A percentile compares a stretch with the other conserved stretches of the same genome.
phyloP scores from a whole-genome alignment of 2,797 vertebrate genomes.

The Leptodactylus fallax region DNA sequence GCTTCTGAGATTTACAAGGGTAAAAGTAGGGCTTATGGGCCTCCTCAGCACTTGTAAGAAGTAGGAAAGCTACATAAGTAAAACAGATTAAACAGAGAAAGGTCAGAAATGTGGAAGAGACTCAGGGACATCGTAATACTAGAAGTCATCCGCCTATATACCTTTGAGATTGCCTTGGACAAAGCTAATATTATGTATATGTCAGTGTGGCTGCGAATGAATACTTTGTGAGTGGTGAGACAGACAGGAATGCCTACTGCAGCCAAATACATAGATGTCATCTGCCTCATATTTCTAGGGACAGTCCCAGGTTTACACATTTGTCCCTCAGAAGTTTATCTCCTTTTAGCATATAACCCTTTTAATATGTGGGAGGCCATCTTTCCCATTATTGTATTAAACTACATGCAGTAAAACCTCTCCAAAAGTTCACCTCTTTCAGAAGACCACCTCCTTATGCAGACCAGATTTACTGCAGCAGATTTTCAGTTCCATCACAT shows the following conservation, averaged over 20 bases:
- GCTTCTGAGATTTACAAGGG: neutral
- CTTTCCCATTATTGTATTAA: too few relatives aligned
- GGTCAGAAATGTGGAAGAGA: neutral
- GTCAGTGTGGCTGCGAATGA: neutral
- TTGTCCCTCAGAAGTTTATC: neutral
- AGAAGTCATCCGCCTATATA: neutral
- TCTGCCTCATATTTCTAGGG: constrained; percentile 16
- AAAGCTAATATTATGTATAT: neutral
- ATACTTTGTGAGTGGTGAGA: neutral
- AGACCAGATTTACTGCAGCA: too few relatives aligned
- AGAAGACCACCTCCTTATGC: too few relatives aligned
- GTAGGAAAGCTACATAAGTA: neutral
- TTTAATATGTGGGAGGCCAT: too few relatives aligned
- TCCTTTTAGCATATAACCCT: neutral
- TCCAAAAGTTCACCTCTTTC: too few relatives aligned
- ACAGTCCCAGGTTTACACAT: neutral
- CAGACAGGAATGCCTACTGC: neutral
- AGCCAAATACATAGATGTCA: constrained; percentile 9
- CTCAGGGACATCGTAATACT: neutral
- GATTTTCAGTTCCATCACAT: too few relatives aligned
- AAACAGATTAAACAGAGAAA: neutral
- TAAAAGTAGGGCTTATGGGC: neutral
- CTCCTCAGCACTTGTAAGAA: neutral
- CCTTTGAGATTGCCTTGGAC: neutral
- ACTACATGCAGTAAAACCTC: too few relatives aligned